A percentile compares a stretch with the other conserved stretches of the same genome.
Conservation (phyloP, 2,113 vertebrate species). For the Genyomyrus donnyi region DNA sequence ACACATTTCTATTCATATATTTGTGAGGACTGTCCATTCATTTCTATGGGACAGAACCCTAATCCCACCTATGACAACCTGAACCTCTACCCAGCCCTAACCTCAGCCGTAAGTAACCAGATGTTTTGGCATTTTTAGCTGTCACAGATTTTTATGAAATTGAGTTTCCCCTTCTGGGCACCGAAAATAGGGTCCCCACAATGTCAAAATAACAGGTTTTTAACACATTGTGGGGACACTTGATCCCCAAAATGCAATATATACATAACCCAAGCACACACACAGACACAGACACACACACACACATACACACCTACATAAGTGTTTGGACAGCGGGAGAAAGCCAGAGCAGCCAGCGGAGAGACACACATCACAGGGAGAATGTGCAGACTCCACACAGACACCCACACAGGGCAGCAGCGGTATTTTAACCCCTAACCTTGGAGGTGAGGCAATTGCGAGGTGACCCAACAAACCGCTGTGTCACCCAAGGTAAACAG, state of each 20-base stretch:
- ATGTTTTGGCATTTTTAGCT: neutral
- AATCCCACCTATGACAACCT: neutral
- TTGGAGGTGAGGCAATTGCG: neutral
- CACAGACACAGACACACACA: neutral
- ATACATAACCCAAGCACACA: neutral
- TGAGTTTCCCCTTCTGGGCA: neutral
- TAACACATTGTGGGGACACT: neutral
- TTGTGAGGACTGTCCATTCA: neutral
- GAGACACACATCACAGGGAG: neutral
- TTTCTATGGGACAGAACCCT: neutral
- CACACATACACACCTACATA: neutral
- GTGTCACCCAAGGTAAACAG: neutral
- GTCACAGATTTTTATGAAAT: neutral
- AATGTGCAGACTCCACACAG: neutral
- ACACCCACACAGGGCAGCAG: neutral
- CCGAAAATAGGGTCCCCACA: neutral
- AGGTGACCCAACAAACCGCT: neutral
- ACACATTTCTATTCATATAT: neutral
- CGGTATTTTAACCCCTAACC: neutral
- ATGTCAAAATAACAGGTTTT: neutral
- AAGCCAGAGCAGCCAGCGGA: neutral
- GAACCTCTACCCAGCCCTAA: neutral
- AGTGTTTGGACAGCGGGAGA: neutral
- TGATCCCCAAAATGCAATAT: neutral
- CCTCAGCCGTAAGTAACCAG: neutral